Base-by-base conservation (phyloP, 2,113 vertebrate genomes). In the Ariopsis seemanni region DNA sequence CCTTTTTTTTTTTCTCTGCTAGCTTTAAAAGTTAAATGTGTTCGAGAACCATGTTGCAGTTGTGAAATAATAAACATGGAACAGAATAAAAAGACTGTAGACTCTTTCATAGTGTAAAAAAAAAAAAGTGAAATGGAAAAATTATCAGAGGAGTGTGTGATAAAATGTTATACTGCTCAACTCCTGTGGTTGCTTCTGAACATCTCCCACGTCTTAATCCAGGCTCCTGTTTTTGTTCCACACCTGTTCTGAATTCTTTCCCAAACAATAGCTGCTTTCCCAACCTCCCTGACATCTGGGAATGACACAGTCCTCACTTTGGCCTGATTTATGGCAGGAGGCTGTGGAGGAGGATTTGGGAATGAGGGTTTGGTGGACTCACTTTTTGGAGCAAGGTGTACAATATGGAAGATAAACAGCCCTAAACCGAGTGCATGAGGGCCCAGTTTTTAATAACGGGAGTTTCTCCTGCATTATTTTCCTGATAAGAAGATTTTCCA, bases 231-330 rank as follows among this genome's bases (percentile, higher is more conserved):
- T 87, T 82, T 55, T 53, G 48, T 79, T 82, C 87, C 88, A 93
- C 95, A 96, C 94, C 95, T 96, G 94, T 95, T 92, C 67, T 60
- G 65, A 90, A 91, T 85, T 91, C 93, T 92, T 92, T 92, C 88
- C 90, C 84, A 91, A 93, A 94, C 91, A 93, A 92, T 84, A 79
- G 69, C 53, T 42, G 88, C 89, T 93, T 94, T 93, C 92, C 93
- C 60, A 65, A 52, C 88, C 85, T 88, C 77, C 52, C 75, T 1
- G 86, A 93, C 94, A 95, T 95, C 94, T 95, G 95, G 94, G 93
- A 94, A 94, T 92, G 79, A 83, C 57, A 87, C 83, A 88, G 52
- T 48, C 20, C 9, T 57, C 27, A 15, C 65, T 87, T 81, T 80
- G 65, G 72, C 88, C 71, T 88, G 89, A 93, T 94, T 94, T 94